Evolutionary conservation across 2,797 vertebrate species (phyloP), one percentile per base, ranked within the genome.

Genomic region (Acanthurus lineatus): DNA sequence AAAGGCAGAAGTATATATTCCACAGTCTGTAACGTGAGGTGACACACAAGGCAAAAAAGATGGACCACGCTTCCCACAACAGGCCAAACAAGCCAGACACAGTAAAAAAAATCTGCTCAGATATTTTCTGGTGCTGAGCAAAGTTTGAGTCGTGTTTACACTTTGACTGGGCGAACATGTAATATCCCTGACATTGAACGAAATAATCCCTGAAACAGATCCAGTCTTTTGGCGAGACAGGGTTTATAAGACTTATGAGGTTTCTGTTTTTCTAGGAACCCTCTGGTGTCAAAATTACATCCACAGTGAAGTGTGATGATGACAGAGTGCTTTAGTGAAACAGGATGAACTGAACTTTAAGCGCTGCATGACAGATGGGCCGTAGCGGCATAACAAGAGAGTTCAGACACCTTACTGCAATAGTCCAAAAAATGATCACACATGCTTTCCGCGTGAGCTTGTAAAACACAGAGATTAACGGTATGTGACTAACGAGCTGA

Each of bases 371-470:
- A 81, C 44, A 82, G 69, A 84, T 59, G 53, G 47, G 10, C 57
- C 44, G n/a, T 2, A 60, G 69, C 32, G 0, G n/a, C 42, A 45
- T 25, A 49, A 64, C 22, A 54, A 25, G 14, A 53, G 19, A 70
- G 68, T 32, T 51, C 40, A 78, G 45, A 65, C 69, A 77, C 79
- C 76, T 74, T 65, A 69, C 47, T 58, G 66, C 77, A 80, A 64
- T 49, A 62, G 22, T 17, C 9, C 70, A 19, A 28, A 83, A 79
- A 65, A 38, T 42, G 6, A 66, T 68, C 38, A 76, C 35, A 58
- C 47, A 42, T 77, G 40, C 25, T 63, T 76, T 69, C 48, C 73
- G 73, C 25, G 32, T 58, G 45, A 75, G 54, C 14, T 58, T 47
- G 11, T 68, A 6, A 32, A 70, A 35, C 9, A 42, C 3, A 14